Base-by-base conservation (phyloP, 1,140 invertebrate genomes). In the Zaprionus camerounensis region DNA sequence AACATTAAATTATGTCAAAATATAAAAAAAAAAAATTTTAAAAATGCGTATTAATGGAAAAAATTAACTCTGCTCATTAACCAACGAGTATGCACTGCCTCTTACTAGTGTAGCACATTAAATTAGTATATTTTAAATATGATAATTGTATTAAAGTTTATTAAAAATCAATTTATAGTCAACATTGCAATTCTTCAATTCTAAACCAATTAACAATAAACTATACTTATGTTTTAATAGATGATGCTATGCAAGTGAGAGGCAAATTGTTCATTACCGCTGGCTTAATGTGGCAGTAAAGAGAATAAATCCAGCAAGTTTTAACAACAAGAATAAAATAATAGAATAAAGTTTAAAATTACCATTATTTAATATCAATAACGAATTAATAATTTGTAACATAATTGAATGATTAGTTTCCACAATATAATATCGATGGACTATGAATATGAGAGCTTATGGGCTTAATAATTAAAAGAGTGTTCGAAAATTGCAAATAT, bases 401-500 rank as follows among this genome's bases (percentile, higher is more conserved):
- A 79, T 72, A 67, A 80, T 69, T 63, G 36, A 51, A 36, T 58
- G 38, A 46, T 66, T 55, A 36, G 78, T 76, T 73, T 80, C 44
- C 64, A 63, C 64, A 71, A 73, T 61, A 58, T 38, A 68, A 82
- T 71, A 76, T 82, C 80, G 63, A 76, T 82, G 69, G 78, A 82
- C 80, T 82, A 76, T 82, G 70, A 71, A 51, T 76, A 76, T 64
- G 46, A 71, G 22, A 69, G 28, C 24, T 26, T 26, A 68, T 44
- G 20, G 26, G 15, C 36, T 26, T 7, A 44, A 28, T 34, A 80
- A 80, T 79, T 80, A 82, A 79, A 80, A 82, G 81, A 82, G 80
- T 82, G 81, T 82, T 82, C 76, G 80, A 67, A 80, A 79, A 82
- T 78, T 66, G 51, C 55, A 17, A 26, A 63, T 67, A 58, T 51